A percentile compares a stretch with the other conserved stretches of the same genome.
Evolutionary conservation across 2,888 invertebrate species (phyloP).

Genomic region (Drosophila neoperkinsi): DNA sequence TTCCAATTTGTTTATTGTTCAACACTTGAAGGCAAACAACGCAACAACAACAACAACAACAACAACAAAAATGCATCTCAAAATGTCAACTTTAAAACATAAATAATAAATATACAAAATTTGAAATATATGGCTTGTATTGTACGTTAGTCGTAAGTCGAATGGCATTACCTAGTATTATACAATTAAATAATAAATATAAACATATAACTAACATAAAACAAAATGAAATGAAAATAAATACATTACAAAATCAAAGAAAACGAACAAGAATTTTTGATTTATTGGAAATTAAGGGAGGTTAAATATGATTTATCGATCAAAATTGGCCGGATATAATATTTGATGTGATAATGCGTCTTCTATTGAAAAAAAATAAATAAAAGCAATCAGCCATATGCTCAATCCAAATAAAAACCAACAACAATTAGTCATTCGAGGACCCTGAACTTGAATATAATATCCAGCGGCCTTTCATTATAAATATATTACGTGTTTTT

Average conservation of each 20-base stretch:
- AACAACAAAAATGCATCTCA: constrained; percentile 50
- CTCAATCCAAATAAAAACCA: constrained; percentile 53
- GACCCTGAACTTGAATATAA: constrained; percentile 13
- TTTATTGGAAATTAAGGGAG: constrained; percentile 7
- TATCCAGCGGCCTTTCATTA: constrained; percentile 70
- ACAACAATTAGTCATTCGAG: constrained; percentile 63
- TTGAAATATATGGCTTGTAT: constrained; percentile 60
- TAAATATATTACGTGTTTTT: constrained; percentile 73
- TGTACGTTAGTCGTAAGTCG: constrained; percentile 66
- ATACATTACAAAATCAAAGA: constrained; percentile 70
- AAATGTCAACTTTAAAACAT: constrained; percentile 52
- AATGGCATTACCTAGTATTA: constrained; percentile 73
- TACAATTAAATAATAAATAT: constrained; percentile 59
- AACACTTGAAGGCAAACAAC: constrained; percentile 39
- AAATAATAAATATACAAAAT: constrained; percentile 36
- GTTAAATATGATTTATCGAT: constrained; percentile 56
- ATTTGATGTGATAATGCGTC: constrained; percentile 52
- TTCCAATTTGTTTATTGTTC: constrained; percentile 57
- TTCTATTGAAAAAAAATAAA: constrained; percentile 13
- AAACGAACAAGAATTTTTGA: neutral
- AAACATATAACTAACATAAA: constrained; percentile 55
- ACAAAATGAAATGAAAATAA: constrained; percentile 65
- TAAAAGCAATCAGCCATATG: constrained; percentile 52
- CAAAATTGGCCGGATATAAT: constrained; percentile 55
- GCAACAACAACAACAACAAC: neutral